Base-by-base conservation (phyloP, 2,797 vertebrate genomes). In the Spondyliosoma cantharus region DNA sequence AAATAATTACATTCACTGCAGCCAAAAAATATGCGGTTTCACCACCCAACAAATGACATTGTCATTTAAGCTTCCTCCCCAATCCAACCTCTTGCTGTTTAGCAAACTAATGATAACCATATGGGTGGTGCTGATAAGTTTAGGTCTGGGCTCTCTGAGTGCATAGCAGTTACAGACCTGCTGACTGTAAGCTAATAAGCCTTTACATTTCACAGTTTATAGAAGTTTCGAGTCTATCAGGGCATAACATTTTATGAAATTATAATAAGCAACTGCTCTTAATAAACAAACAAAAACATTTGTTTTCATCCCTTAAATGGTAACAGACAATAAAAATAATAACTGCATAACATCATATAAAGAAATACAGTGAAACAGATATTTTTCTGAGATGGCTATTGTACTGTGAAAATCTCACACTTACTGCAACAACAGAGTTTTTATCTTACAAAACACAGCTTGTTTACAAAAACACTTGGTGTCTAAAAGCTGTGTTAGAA, bases 51-150 rank as follows among this genome's bases (percentile, higher is more conserved):
- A 27, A 1, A 53, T 8, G 7, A 32, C 32, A 25, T 7, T 50
- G 37, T 17, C 2, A 45, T 61, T 73, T 69, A 20, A 71, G 82
- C 63, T 62, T 85, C 50, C 61, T 74, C 60, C 64, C 7, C 14
- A 37, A 63, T 15, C 25, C n/a, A 68, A 50, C 37, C 16, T 53
- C 58, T 59, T 49, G n/a, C 14, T 71, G 60, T 66, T 67, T 7
- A 50, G 78, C 48, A 58, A 73, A 73, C 59, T 29, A 52, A 68
- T 43, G 74, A 80, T 76, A 86, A 78, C 69, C 71, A 80, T 60
- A 64, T 85, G 92, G 71, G 50, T 67, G 45, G 11, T 59, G 43
- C 85, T 85, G 86, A 91, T 89, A 87, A 90, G 69, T 70, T 7
- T 3, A 9, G 0, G 3, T 3, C 37, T 37, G 37, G 37, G 37